A percentile compares a stretch with the other conserved stretches of the same genome.
These are phyloP conservation scores for Rostratula benghalensis DNA, from an alignment of 2,113 vertebrate genomes.

Conservation along the genomic window DNA sequence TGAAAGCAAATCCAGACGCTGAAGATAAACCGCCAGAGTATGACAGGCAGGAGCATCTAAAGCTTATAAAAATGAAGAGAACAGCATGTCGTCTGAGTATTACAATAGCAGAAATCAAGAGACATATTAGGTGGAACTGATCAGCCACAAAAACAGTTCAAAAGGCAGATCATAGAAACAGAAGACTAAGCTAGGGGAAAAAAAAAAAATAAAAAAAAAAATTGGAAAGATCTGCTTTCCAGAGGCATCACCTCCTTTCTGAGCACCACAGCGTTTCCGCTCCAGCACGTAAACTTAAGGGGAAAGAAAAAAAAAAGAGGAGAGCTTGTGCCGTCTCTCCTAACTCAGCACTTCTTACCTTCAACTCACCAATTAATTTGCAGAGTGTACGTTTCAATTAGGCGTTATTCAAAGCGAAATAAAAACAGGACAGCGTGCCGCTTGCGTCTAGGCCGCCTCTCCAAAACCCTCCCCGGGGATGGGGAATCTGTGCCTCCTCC, in stretches of 20 bases:
- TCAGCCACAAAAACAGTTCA: constrained; percentile 89
- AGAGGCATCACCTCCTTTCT: constrained; percentile 67
- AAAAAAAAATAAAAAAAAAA: constrained; percentile 8
- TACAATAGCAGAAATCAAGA: constrained; percentile 88
- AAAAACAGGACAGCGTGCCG: not conserved
- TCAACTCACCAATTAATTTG: constrained; percentile 37
- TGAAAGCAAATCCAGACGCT: constrained; percentile 89
- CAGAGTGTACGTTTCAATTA: constrained; percentile 4
- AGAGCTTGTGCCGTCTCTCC: not conserved
- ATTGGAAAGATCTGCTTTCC: constrained; percentile 66
- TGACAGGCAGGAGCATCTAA: constrained; percentile 88
- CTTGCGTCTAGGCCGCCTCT: not conserved
- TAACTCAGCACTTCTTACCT: constrained; percentile 59
- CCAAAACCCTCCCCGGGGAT: not conserved
- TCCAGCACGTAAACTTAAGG: constrained; percentile 29
- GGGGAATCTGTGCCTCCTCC: not conserved
- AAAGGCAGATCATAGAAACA: constrained; percentile 85
- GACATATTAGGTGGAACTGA: constrained; percentile 88
- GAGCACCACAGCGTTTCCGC: constrained; percentile 25
- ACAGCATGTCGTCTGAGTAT: constrained; percentile 84
- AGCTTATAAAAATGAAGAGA: constrained; percentile 83
- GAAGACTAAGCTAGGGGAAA: constrained; percentile 68
- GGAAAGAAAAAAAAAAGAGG: not conserved
- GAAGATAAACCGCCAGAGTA: constrained; percentile 87
- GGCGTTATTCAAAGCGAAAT: not conserved